Conservation (phyloP, 1,140 invertebrate species). For the Parapsyche elsis region DNA sequence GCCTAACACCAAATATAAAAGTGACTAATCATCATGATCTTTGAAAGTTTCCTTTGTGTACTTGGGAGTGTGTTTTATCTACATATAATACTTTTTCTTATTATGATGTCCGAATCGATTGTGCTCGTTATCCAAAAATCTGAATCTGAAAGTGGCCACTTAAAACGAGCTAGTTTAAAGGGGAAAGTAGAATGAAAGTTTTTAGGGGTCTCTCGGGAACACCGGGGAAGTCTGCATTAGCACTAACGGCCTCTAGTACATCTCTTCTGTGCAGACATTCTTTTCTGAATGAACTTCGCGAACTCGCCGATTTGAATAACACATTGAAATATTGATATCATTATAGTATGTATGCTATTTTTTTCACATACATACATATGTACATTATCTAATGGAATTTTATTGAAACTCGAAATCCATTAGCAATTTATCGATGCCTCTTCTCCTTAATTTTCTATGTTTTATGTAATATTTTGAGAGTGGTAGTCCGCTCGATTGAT, state of each 20-base stretch:
- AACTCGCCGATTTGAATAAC: constrained; percentile 18
- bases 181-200: constrained; percentile 46
- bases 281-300: constrained; percentile 9
- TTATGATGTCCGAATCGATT: constrained; percentile 38
- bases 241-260: constrained; percentile 36
- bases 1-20: too few species aligned
- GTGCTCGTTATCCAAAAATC: constrained; percentile 41
- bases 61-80: too few species aligned
- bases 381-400: neutral
- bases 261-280: neutral
- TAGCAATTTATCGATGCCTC: constrained; percentile 10
- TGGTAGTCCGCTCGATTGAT: neutral
- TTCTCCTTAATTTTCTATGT: neutral
- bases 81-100: too few species aligned
- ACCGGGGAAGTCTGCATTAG: constrained; percentile 33
- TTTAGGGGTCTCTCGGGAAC: constrained; percentile 40
- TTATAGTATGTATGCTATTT: neutral
- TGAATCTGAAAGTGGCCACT: constrained; percentile 45
- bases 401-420: neutral
- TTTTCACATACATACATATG: too few species aligned
- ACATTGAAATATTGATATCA: neutral
- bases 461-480: neutral
- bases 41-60: too few species aligned
- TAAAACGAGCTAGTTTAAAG: constrained; percentile 43
- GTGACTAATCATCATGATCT: too few species aligned